Conservation (phyloP, 2,888 invertebrate species). For the Halocaridina rubra region DNA sequence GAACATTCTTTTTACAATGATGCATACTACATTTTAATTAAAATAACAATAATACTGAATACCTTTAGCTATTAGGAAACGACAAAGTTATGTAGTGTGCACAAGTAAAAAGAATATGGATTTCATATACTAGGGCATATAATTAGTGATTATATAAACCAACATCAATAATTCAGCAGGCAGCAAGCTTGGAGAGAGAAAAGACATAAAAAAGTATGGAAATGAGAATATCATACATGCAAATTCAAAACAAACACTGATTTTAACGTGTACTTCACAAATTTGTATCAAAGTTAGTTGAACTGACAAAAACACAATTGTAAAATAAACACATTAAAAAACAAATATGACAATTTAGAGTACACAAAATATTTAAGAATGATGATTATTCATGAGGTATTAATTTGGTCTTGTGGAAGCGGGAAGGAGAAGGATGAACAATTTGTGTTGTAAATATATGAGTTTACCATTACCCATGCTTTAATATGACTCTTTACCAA, state of each 20-base stretch:
- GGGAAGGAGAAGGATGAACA: constrained; percentile 5
- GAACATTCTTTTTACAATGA: too few species aligned
- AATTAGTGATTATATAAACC: too few species aligned
- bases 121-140: too few species aligned
- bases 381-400: too few species aligned
- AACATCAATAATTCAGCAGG: not conserved
- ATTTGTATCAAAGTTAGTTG: not conserved
- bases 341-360: not conserved
- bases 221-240: not conserved
- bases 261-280: not conserved
- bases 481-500: too few species aligned
- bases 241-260: too few species aligned
- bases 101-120: too few species aligned
- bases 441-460: not conserved
- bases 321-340: not conserved
- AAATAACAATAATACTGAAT: too few species aligned
- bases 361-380: not conserved
- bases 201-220: not conserved
- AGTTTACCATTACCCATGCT: constrained; percentile 32
- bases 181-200: constrained; percentile 38
- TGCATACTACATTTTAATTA: too few species aligned
- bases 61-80: too few species aligned
- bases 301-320: not conserved
- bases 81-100: too few species aligned
- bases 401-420: not conserved